Evolutionary conservation across 2,888 invertebrate species (phyloP).

Genomic region (Heliothis peltigera): DNA sequence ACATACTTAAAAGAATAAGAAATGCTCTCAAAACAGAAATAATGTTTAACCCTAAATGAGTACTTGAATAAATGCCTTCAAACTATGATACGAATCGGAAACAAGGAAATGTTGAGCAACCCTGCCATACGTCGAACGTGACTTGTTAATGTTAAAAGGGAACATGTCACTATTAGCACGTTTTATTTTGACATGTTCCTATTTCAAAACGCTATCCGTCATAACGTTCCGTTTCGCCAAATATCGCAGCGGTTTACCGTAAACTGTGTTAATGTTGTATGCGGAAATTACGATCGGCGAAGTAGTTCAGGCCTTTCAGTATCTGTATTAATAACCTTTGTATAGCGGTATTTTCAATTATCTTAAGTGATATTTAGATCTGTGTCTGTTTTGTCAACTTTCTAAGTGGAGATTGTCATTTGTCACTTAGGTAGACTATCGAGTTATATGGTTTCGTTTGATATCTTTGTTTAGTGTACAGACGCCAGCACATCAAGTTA

Average conservation of each 20-base stretch:
- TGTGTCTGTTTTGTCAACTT: background rate
- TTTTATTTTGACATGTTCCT: slow-evolving; percentile 49
- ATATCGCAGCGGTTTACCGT: slow-evolving; percentile 19
- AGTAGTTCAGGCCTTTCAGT: slow-evolving; percentile 35
- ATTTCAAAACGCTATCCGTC: slow-evolving; percentile 35
- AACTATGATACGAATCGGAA: background rate
- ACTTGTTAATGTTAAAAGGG: slow-evolving; percentile 40
- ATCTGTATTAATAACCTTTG: slow-evolving; percentile 14
- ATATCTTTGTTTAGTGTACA: too few species aligned
- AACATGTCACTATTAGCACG: slow-evolving; percentile 56
- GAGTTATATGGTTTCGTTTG: background rate
- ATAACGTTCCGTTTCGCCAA: slow-evolving; percentile 35
- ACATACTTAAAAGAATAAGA: too few species aligned
- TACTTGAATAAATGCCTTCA: too few species aligned
- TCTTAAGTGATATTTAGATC: slow-evolving; percentile 8
- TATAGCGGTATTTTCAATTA: slow-evolving; percentile 10
- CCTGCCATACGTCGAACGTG: slow-evolving; percentile 10
- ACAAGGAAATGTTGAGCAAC: slow-evolving; percentile 12
- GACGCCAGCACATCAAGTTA: too few species aligned
- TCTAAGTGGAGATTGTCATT: background rate
- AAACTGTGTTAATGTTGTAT: slow-evolving; percentile 37
- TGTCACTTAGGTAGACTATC: background rate
- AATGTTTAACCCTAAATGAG: background rate
- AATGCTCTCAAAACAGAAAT: background rate
- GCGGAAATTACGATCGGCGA: slow-evolving; percentile 31